phyloP scores from a whole-genome alignment of 1,140 invertebrate species.

The Drosophila busckii region DNA sequence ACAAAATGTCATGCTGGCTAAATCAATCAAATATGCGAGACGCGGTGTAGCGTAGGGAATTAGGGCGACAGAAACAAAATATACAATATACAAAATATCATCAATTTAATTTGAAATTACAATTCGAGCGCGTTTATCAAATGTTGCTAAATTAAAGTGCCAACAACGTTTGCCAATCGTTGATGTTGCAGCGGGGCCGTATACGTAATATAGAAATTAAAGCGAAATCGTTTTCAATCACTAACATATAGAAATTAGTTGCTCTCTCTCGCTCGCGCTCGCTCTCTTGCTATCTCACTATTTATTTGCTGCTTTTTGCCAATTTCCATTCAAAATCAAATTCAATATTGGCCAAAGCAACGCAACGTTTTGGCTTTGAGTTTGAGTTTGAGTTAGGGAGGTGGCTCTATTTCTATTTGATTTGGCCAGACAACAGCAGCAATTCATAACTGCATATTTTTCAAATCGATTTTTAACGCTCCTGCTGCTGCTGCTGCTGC shows the following conservation, averaged over 20 bases:
- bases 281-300: conserved; percentile 2
- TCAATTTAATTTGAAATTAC: conserved; percentile 71
- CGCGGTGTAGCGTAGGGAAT: background rate
- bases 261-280: background rate
- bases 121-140: conserved; percentile 60
- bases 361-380: conserved; percentile 40
- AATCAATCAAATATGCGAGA: conserved; percentile 55
- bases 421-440: conserved; percentile 40
- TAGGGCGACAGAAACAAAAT: background rate
- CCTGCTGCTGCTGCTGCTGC: too few species aligned
- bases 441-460: conserved; percentile 73
- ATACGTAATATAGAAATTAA: too few species aligned
- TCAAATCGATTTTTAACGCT: conserved; percentile 71
- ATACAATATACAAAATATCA: conserved; percentile 40
- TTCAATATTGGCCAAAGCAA: conserved; percentile 72
- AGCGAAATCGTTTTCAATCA: conserved; percentile 21
- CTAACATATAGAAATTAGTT: conserved; percentile 21
- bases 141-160: conserved; percentile 29
- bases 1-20: conserved; percentile 52
- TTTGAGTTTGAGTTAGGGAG: conserved; percentile 1
- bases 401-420: conserved; percentile 68
- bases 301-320: conserved; percentile 37
- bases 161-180: conserved; percentile 7
- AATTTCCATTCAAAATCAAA: conserved; percentile 77
- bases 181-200: background rate